A percentile compares a stretch with the other conserved stretches of the same genome.
phyloP scores from a whole-genome alignment of 2,888 invertebrate genomes.

The Invenusta paracnida region DNA sequence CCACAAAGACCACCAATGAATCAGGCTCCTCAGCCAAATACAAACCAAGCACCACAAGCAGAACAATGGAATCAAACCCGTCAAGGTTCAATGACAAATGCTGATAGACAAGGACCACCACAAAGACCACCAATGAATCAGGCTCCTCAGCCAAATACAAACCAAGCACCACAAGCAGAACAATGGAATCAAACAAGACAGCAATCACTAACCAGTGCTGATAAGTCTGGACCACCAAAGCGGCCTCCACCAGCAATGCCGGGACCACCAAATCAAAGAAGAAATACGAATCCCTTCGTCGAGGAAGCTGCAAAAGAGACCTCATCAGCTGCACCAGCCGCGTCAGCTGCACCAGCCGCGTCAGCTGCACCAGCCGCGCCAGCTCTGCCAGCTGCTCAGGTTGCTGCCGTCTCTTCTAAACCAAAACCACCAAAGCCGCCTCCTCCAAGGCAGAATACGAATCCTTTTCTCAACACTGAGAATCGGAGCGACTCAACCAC shows the following conservation, averaged over 20 bases:
- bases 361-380: neutral
- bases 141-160: neutral
- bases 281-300: neutral
- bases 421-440: slow-evolving; percentile 4
- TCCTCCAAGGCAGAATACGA: neutral
- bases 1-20: too few relatives aligned
- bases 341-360: neutral
- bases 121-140: neutral
- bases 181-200: neutral
- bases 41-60: neutral
- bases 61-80: neutral
- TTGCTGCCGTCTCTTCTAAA: neutral
- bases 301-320: neutral
- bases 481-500: neutral
- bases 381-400: neutral
- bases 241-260: neutral
- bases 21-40: too few relatives aligned
- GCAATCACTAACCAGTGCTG: neutral
- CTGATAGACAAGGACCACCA: neutral
- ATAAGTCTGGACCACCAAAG: neutral
- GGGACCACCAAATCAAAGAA: slow-evolving; percentile 4
- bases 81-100: neutral
- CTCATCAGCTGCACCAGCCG: neutral
- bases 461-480: neutral
- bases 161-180: neutral